These are phyloP conservation scores for Diuraphis noxia DNA, from an alignment of 1,140 invertebrate genomes.

Conservation along the genomic window DNA sequence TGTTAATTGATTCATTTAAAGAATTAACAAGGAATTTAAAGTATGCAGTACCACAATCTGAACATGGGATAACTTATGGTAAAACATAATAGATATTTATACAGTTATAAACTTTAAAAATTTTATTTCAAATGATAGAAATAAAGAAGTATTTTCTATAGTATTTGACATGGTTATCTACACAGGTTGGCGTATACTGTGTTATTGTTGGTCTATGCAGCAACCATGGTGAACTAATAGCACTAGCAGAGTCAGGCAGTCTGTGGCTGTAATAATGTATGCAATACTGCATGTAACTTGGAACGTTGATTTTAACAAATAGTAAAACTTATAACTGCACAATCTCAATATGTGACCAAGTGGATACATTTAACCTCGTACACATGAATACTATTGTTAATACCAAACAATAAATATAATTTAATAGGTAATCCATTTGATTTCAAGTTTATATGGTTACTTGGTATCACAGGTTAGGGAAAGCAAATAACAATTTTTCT, in stretches of 20 bases:
- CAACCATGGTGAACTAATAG: background rate
- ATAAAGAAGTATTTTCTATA: background rate
- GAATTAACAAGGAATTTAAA: slow-evolving; percentile 66
- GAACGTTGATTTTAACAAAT: too few species aligned
- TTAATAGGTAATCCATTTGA: too few species aligned
- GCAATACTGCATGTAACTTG: background rate
- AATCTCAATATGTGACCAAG: too few species aligned
- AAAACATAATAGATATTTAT: slow-evolving; percentile 25
- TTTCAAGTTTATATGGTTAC: too few species aligned
- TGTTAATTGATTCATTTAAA: slow-evolving; percentile 69
- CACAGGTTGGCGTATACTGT: background rate
- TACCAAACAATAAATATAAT: too few species aligned
- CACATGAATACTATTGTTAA: too few species aligned
- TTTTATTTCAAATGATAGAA: background rate
- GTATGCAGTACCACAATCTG: slow-evolving; percentile 66
- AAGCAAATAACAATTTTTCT: too few species aligned
- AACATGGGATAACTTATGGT: slow-evolving; percentile 70
- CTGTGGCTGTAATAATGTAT: background rate
- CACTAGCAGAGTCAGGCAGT: background rate
- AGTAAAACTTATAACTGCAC: too few species aligned
- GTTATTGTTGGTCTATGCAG: background rate
- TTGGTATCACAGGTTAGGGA: too few species aligned
- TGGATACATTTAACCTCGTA: too few species aligned
- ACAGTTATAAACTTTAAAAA: background rate
- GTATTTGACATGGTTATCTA: background rate